Evolutionary conservation across 1,140 invertebrate genomes (phyloP).

Genomic region (Scaptomyza montana): DNA sequence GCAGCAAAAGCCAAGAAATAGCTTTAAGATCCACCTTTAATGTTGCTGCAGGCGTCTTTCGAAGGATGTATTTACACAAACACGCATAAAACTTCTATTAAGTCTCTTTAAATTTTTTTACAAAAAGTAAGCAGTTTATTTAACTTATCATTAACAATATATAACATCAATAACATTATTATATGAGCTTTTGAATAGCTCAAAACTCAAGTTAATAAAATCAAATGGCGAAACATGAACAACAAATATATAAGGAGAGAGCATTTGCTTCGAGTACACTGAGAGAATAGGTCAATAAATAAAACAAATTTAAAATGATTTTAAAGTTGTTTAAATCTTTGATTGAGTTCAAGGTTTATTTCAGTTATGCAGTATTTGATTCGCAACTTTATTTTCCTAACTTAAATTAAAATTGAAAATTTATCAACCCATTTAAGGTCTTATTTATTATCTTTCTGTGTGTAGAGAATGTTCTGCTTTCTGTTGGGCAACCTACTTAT

Average conservation of each 20-base stretch:
- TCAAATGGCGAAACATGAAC: conserved; percentile 32
- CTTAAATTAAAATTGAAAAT: too few relatives aligned
- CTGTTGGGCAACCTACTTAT: conserved; percentile 69
- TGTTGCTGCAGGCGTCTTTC: conserved; percentile 2
- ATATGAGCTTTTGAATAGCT: conserved; percentile 27
- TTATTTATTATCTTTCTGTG: background rate
- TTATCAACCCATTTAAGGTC: too few relatives aligned
- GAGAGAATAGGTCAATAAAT: background rate
- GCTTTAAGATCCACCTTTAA: conserved; percentile 59
- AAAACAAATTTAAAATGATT: too few relatives aligned
- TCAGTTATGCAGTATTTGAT: too few relatives aligned
- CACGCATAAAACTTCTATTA: too few relatives aligned
- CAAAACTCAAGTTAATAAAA: conserved; percentile 23
- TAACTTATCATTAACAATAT: conserved; percentile 60
- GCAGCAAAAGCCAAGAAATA: conserved; percentile 28
- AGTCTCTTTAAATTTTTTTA: conserved; percentile 45
- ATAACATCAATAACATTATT: conserved; percentile 3
- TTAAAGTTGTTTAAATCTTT: too few relatives aligned
- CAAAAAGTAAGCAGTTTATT: conserved; percentile 9
- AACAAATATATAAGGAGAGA: background rate
- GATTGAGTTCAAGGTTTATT: too few relatives aligned
- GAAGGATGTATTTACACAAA: background rate
- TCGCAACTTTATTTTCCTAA: too few relatives aligned
- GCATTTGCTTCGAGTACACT: background rate
- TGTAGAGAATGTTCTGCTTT: conserved; percentile 4